Evolutionary conservation across 2,888 invertebrate genomes (phyloP), one percentile per base, ranked within the genome.

Genomic region (Nymphalis polychloros): DNA sequence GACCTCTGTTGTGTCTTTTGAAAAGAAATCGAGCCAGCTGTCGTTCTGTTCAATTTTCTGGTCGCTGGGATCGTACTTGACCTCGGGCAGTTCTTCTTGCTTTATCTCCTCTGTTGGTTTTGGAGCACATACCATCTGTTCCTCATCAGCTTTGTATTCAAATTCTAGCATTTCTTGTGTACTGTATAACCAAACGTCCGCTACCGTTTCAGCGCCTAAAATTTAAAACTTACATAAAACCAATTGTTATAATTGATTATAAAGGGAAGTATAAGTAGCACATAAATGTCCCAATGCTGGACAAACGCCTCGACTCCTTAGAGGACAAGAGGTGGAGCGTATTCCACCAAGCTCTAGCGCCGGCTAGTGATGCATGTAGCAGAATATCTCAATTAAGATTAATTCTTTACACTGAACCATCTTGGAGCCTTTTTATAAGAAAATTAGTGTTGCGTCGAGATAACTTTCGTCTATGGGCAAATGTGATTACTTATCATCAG

Each of bases 161-260:
- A 82, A 87, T 71, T 86, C 76, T 0, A 90, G 27, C 93, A 93
- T 93, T 50, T 90, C 88, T 46, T 82, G 84, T 0, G 91, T 90
- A 48, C 91, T 90, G 78, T 94, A 93, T 0, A 95, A 76, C 95
- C 95, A 96, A 7, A 96, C 93, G 77, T 96, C 96, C 0, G 96
- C 94, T 13, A 96, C 82, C 0, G 97, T 97, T 90, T 98, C 97
- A 16, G 96, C 95, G 53, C 97, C 97, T 95, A 85, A 35, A 57
- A 19, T 41, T 19, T 19, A 57, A 49, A 5, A n/a, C 5, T 48
- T 48, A 7, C 27, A 27, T 27, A 27, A 31, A 6, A 31, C 0
- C 6, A 31, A 31, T 31, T 5, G 27, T 6, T 1, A 31, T 31
- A 31, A n/a, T 31, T 55, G 31, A 17, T 0, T 17, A 53, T 41